Conservation (phyloP, 2,888 invertebrate species). For the Oscheius myriophilus region DNA sequence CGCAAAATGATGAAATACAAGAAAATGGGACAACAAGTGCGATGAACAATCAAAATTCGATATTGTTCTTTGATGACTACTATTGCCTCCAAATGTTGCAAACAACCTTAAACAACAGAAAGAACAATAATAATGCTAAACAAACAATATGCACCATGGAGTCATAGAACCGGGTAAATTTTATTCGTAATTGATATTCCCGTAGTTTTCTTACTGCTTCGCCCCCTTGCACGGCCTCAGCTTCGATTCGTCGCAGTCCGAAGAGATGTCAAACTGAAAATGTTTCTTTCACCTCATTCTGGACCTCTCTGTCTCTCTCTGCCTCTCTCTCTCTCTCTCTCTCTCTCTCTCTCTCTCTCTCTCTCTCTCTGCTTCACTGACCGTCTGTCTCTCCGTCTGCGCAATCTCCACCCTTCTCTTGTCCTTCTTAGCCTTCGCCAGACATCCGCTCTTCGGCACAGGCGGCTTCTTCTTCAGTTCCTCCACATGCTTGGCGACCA, state of each 20-base stretch:
- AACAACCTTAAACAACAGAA: too few species aligned
- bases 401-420: conserved; percentile 1
- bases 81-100: too few species aligned
- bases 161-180: too few species aligned
- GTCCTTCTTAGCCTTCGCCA: conserved; percentile 7
- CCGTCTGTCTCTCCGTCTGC: neutral
- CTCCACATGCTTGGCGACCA: conserved; percentile 47
- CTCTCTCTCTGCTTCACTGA: neutral
- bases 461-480: conserved; percentile 6
- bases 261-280: conserved; percentile 15
- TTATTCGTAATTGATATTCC: neutral
- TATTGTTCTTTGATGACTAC: too few species aligned
- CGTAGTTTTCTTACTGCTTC: conserved; percentile 1
- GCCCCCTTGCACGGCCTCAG: conserved; percentile 10
- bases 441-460: neutral
- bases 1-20: too few species aligned
- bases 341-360: neutral
- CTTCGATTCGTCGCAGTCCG: conserved; percentile 16
- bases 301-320: neutral
- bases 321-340: neutral
- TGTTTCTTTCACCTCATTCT: neutral
- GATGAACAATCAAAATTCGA: too few species aligned
- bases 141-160: too few species aligned
- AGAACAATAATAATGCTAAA: too few species aligned
- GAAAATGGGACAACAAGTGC: too few species aligned